Conservation (phyloP, 2,797 vertebrate species). For the Pygocentrus nattereri region DNA sequence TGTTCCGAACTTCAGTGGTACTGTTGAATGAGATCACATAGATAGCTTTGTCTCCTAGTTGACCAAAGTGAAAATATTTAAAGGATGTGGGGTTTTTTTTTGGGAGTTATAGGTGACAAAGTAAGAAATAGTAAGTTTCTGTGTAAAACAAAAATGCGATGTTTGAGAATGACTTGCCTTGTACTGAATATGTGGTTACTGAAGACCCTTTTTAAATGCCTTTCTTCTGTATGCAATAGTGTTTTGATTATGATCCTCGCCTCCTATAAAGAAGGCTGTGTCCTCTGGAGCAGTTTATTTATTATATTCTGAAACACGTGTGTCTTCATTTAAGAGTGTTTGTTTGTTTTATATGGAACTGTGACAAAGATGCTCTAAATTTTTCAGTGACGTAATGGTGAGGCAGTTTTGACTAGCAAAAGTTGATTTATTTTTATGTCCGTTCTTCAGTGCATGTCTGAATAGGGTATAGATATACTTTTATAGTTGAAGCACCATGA, state of each 20-base stretch:
- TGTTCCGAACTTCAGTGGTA: conserved; percentile 51
- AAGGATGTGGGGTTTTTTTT: conserved; percentile 26
- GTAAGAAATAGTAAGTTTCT: conserved; percentile 7
- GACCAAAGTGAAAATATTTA: conserved; percentile 62
- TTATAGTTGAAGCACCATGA: conserved; percentile 44
- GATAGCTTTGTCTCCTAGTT: conserved; percentile 56
- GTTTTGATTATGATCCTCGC: conserved; percentile 35
- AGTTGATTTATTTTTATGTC: conserved; percentile 36
- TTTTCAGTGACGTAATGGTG: neutral
- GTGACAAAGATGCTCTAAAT: conserved; percentile 25
- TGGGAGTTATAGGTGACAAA: neutral
- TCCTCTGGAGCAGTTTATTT: conserved; percentile 50
- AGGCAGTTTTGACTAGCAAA: conserved; percentile 40
- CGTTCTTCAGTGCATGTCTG: conserved; percentile 50
- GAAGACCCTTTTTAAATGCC: conserved; percentile 28
- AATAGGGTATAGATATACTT: conserved; percentile 44
- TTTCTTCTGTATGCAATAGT: conserved; percentile 42
- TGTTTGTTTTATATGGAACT: conserved; percentile 38
- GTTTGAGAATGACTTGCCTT: conserved; percentile 31
- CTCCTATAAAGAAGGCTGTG: conserved; percentile 36
- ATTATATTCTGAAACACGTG: conserved; percentile 43
- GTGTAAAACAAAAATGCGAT: conserved; percentile 16
- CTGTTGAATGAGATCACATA: conserved; percentile 40
- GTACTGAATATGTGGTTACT: conserved; percentile 5
- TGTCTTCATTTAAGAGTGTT: conserved; percentile 39